Conservation (phyloP, 2,113 vertebrate species). For the Pteronura brasiliensis region DNA sequence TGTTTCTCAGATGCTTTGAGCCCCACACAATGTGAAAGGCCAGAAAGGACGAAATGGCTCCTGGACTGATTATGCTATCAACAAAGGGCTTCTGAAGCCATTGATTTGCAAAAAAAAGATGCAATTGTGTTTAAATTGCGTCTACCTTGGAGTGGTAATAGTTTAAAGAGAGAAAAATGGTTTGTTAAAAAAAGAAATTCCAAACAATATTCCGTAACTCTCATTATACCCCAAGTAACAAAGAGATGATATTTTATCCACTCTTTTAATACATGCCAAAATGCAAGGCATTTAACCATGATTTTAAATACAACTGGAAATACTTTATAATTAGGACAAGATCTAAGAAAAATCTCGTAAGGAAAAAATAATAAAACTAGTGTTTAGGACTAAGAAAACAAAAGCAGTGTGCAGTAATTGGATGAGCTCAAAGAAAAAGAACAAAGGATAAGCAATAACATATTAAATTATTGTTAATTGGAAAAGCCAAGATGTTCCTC, state of each 20-base stretch:
- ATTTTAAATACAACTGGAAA: conserved; percentile 73
- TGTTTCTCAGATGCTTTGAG: not conserved
- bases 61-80: not conserved
- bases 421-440: conserved; percentile 24
- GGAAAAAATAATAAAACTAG: conserved; percentile 59
- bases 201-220: conserved; percentile 51
- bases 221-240: conserved; percentile 58
- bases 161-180: conserved; percentile 35
- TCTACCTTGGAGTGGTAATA: conserved; percentile 8
- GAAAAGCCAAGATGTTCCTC: conserved; percentile 55
- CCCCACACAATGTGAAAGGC: not conserved
- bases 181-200: conserved; percentile 13
- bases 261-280: conserved; percentile 62
- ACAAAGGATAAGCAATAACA: conserved; percentile 32
- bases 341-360: conserved; percentile 54
- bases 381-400: conserved; percentile 42
- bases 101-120: conserved; percentile 24
- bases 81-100: not conserved
- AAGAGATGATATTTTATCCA: conserved; percentile 62
- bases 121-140: not conserved
- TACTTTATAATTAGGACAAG: conserved; percentile 69
- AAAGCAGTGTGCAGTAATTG: conserved; percentile 57
- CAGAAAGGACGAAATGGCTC: not conserved
- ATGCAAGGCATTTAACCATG: conserved; percentile 67
- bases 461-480: conserved; percentile 49